A percentile compares a stretch with the other conserved stretches of the same genome.
phyloP scores from a whole-genome alignment of 2,888 invertebrate species.

The Lordiphosa andalusiaca region DNA sequence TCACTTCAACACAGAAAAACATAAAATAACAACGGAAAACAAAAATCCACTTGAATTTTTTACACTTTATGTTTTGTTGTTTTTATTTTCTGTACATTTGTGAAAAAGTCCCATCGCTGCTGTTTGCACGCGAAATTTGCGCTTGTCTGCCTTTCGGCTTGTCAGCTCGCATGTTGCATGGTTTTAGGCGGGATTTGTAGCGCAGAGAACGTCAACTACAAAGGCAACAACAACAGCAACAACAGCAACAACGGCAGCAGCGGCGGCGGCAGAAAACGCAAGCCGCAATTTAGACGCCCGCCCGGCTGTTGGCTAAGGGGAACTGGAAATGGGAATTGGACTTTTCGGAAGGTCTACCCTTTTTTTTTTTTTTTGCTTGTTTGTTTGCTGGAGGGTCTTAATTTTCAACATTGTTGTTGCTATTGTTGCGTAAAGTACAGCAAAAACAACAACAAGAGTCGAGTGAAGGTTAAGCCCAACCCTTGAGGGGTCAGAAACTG shows the following conservation, averaged over 20 bases:
- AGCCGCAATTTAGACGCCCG: slow-evolving; percentile 59
- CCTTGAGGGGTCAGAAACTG: slow-evolving; percentile 27
- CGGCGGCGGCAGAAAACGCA: slow-evolving; percentile 44
- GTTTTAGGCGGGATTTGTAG: slow-evolving; percentile 74
- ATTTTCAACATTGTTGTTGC: slow-evolving; percentile 61
- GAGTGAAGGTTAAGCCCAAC: slow-evolving; percentile 50
- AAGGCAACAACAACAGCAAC: slow-evolving; percentile 53
- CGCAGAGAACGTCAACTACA: slow-evolving; percentile 22
- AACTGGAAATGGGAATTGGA: slow-evolving; percentile 24
- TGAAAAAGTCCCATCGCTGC: slow-evolving; percentile 17
- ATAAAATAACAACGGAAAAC: slow-evolving; percentile 48
- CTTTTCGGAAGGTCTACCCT: slow-evolving; percentile 26
- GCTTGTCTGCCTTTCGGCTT: slow-evolving; percentile 75
- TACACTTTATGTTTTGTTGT: slow-evolving; percentile 62
- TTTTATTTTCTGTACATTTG: slow-evolving; percentile 5
- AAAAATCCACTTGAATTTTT: slow-evolving; percentile 75
- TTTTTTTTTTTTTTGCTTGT: slow-evolving; percentile 21
- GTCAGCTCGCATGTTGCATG: slow-evolving; percentile 76
- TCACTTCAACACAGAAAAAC: slow-evolving; percentile 70
- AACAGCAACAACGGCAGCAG: slow-evolving; percentile 41
- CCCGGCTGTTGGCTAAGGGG: slow-evolving; percentile 12
- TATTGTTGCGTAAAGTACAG: slow-evolving; percentile 32
- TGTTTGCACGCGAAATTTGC: slow-evolving; percentile 74
- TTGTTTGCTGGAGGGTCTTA: slow-evolving; percentile 57
- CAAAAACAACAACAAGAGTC: slow-evolving; percentile 20